Conservation (phyloP, 2,888 invertebrate species). For the Polydrusus cervinus region DNA sequence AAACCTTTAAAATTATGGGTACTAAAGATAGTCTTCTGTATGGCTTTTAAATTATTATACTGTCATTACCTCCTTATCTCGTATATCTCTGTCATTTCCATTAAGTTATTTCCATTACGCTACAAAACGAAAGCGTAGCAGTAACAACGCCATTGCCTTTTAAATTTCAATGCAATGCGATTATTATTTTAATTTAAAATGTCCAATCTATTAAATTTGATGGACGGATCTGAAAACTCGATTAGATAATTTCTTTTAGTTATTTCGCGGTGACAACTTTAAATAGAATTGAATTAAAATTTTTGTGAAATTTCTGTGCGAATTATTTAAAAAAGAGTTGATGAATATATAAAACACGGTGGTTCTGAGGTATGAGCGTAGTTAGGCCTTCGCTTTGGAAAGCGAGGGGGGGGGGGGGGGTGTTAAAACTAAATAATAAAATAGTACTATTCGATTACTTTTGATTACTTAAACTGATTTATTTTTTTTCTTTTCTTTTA, state of each 20-base stretch:
- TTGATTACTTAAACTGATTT: no score
- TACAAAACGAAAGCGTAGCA: constrained; percentile 1
- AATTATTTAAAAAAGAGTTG: background rate
- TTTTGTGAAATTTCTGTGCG: background rate
- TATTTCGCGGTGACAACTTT: constrained; percentile 5
- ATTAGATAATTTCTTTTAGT: constrained; percentile 22
- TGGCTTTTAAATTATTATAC: no score
- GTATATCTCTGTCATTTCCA: constrained; percentile 19
- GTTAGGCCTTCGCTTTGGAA: no score
- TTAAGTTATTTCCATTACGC: constrained; percentile 11
- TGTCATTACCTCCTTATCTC: background rate
- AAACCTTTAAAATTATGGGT: no score
- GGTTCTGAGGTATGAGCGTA: no score
- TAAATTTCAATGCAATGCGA: constrained; percentile 16
- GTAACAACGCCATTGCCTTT: constrained; percentile 10
- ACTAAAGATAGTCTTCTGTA: no score
- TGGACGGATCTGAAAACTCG: constrained; percentile 20
- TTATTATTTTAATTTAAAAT: constrained; percentile 28
- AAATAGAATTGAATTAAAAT: constrained; percentile 10
- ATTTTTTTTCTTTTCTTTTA: no score
- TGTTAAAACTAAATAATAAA: no score
- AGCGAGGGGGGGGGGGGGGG: no score
- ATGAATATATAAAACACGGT: background rate
- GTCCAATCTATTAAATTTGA: constrained; percentile 20
- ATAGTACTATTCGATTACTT: no score